Base-by-base conservation (phyloP, 2,888 invertebrate genomes). In the Caradrina clavipalpis region DNA sequence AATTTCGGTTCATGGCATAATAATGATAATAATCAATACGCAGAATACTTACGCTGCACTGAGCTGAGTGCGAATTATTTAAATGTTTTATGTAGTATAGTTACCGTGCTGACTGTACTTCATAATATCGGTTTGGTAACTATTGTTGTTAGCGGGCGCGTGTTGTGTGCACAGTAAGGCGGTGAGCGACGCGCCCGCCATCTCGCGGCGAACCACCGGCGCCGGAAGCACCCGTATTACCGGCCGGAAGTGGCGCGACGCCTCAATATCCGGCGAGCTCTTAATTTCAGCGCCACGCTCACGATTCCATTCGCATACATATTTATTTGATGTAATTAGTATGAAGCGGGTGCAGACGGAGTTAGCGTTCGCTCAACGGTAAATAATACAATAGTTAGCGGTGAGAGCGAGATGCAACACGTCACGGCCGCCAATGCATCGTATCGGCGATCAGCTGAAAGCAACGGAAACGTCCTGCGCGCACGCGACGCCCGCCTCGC, bases 251-350 rank as follows among this genome's bases (percentile, higher is more conserved):
- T 69, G 45, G 49, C 19, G 68, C 55, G 66, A 54, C 65, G 63
- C 70, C 66, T 73, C 78, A 77, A 77, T 76, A 80, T 77, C 70
- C 78, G 70, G 57, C 17, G 19, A 42, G 50, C 62, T 77, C 26
- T 70, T 80, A 67, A 80, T 80, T 70, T 26, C 60, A 55, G 53
- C 31, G 42, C 22, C 59, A n/a, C n/a, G 42, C 47, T 63, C 54
- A 47, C 47, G 31, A 60, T 54, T 67, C 56, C 70, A 31, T 15
- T 56, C 22, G 26, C 59, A 58, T 26, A 57, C 55, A 39, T 62
- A 73, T 76, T 66, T 74, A 35, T 62, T 73, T 61, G 47, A 58
- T 59, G 61, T 69, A 56, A 74, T 69, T 74, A 22, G 51, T 49
- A 31, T 51, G 39, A 54, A 39, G 47, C 53, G 21, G 11, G n/a